These are phyloP conservation scores for Limnephilus marmoratus DNA, from an alignment of 2,888 invertebrate genomes.

Conservation along the genomic window DNA sequence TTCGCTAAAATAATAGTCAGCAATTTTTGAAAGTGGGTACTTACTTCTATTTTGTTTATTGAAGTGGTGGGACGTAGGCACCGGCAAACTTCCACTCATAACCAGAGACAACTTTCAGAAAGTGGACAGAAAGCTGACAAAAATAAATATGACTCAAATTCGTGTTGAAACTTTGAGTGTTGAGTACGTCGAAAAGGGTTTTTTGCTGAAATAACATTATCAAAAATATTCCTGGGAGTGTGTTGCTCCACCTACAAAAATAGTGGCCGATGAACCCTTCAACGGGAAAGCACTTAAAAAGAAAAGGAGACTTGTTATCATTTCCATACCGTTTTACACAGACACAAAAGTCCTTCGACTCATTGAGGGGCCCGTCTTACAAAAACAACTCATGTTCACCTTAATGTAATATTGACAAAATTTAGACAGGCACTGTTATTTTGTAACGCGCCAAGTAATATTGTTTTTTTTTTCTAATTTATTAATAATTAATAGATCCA, in stretches of 20 bases:
- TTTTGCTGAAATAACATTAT: constrained; percentile 52
- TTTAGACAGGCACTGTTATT: background rate
- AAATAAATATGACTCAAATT: constrained; percentile 43
- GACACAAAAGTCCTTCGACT: constrained; percentile 41
- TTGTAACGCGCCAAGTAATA: background rate
- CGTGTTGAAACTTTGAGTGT: constrained; percentile 37
- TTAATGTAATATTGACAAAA: background rate
- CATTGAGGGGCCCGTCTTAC: background rate
- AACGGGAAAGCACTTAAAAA: constrained; percentile 53
- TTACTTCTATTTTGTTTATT: constrained; percentile 2
- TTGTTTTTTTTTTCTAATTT: background rate
- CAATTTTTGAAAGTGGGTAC: background rate
- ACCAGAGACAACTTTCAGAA: constrained; percentile 16
- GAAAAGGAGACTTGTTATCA: constrained; percentile 59
- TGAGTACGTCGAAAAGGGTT: constrained; percentile 31
- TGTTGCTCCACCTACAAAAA: constrained; percentile 58
- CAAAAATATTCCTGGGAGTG: constrained; percentile 54
- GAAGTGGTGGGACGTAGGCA: background rate
- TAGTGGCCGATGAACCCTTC: constrained; percentile 50
- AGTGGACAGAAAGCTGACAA: constrained; percentile 18
- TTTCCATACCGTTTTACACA: constrained; percentile 55
- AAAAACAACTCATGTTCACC: background rate
- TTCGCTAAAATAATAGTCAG: background rate
- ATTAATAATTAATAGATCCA: background rate
- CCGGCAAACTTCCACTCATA: background rate